Evolutionary conservation across 2,113 vertebrate species (phyloP), one percentile per base, ranked within the genome.

Genomic region (Amia ocellicauda): DNA sequence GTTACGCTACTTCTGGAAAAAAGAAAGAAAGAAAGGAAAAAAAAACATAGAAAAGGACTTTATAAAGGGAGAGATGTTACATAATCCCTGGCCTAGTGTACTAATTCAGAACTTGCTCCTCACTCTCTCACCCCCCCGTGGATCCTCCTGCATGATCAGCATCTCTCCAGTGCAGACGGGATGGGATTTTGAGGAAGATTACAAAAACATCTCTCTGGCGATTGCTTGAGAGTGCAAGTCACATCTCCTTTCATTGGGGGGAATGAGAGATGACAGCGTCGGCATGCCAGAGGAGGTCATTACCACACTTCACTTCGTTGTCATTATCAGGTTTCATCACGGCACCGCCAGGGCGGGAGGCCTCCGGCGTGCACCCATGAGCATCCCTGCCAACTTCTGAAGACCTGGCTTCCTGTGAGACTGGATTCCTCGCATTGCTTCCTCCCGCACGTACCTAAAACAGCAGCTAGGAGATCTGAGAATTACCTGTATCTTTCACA

Each of bases 211-310:
- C 31, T 36, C n/a, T 47, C 16, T 19, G 5, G n/a, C 4, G 13
- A 47, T 47, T 47, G n/a, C 45, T 17, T n/a, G 45, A 47, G 43
- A 47, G 45, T 47, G 45, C 45, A 7, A 17, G 13, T 47, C 3
- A 17, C 31, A 47, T 47, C n/a, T 47, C n/a, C 45, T 3, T 47
- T 47, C 16, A 47, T 9, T 54, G 4, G 22, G 14, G 22, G 3
- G 24, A 69, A 68, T 63, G 0, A 62, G 16, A 68, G 67, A 57
- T 68, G 74, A 73, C 70, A 69, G 53, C 10, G 1, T 54, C 24
- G 17, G 63, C 27, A 53, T 27, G 22, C 54, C 62, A 9, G 61
- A 52, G 7, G 49, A 31, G 54, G 61, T 17, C 62, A 19, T 0
- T 1, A 16, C 55, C 1, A 4, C 1, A 31, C 40, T 64, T 1